phyloP scores from a whole-genome alignment of 2,113 vertebrate genomes.

The Vulpes ferrilata region DNA sequence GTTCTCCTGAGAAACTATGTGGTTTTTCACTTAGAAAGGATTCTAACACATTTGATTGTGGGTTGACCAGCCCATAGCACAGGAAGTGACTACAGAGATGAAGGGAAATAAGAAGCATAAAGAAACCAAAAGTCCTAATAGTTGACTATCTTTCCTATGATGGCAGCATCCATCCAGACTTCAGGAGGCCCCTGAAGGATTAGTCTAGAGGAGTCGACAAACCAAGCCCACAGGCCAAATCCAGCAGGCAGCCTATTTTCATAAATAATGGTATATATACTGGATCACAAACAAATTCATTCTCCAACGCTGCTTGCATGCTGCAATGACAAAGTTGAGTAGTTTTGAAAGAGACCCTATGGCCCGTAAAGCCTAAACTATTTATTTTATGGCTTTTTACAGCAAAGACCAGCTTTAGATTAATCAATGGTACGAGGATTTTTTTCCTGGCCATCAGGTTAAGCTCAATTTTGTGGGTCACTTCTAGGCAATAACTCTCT shows the following conservation, averaged over 20 bases:
- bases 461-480: not conserved
- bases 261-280: not conserved
- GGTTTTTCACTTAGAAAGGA: not conserved
- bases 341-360: not conserved
- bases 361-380: not conserved
- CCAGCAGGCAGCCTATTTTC: not conserved
- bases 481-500: not conserved
- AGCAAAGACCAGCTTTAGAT: not conserved
- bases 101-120: not conserved
- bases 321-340: not conserved
- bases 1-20: not conserved
- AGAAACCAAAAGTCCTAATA: not conserved
- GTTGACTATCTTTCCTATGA: fast-evolving
- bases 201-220: not conserved
- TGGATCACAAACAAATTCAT: not conserved
- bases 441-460: not conserved
- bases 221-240: not conserved
- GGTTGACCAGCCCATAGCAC: too few species aligned
- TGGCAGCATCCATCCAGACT: not conserved
- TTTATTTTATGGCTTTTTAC: not conserved
- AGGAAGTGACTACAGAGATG: not conserved
- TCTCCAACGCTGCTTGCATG: too few species aligned
- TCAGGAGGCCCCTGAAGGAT: not conserved
- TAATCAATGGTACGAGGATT: too few species aligned
- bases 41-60: too few species aligned